phyloP scores from a whole-genome alignment of 2,888 invertebrate species.

The Leptinotarsa peninsularis region DNA sequence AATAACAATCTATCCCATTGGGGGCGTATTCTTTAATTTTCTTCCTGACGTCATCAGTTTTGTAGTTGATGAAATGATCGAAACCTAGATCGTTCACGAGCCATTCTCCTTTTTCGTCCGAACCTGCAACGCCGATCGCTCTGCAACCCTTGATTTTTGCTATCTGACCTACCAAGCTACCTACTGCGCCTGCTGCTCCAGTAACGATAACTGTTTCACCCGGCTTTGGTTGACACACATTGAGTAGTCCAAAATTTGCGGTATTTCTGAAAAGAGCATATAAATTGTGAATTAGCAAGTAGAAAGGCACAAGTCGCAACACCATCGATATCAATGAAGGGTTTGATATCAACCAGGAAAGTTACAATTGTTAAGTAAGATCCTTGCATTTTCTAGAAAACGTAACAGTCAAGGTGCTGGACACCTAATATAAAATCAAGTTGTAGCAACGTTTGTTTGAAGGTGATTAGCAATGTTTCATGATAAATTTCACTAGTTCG shows the following conservation, averaged over 20 bases:
- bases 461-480: too few relatives aligned
- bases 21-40: constrained; percentile 74
- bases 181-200: constrained; percentile 84
- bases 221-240: constrained; percentile 76
- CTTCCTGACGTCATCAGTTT: constrained; percentile 69
- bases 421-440: too few relatives aligned
- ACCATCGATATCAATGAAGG: too few relatives aligned
- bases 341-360: too few relatives aligned
- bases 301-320: too few relatives aligned
- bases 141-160: constrained; percentile 78
- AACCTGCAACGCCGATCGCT: constrained; percentile 79
- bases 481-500: too few relatives aligned
- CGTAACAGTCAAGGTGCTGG: too few relatives aligned
- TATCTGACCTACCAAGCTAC: constrained; percentile 82
- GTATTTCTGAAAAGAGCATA: constrained; percentile 70
- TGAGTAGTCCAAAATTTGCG: constrained; percentile 80
- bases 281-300: neutral
- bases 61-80: constrained; percentile 80
- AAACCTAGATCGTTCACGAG: constrained; percentile 74
- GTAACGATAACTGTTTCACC: constrained; percentile 81
- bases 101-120: constrained; percentile 79
- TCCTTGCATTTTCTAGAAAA: too few relatives aligned
- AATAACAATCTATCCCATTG: constrained; percentile 81
- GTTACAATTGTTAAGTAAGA: too few relatives aligned
- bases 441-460: too few relatives aligned